Percentiles rank a stretch among this genome's conserved stretches.
Evolutionary conservation across 2,888 invertebrate species (phyloP).

Genomic region (Odontocolon sp.): DNA sequence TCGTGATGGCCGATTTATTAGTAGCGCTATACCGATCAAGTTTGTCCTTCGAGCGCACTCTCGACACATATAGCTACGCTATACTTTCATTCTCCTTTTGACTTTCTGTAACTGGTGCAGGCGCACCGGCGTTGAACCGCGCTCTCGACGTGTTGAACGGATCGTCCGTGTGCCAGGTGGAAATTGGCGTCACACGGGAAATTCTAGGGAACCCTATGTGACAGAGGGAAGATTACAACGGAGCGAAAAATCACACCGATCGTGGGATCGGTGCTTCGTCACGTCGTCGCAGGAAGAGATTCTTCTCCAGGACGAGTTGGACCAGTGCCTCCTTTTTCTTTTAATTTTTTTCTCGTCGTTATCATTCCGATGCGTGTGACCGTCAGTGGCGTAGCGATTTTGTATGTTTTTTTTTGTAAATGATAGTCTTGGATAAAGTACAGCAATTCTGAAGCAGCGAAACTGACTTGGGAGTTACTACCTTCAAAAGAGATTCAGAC

Average conservation of each 20-base stretch:
- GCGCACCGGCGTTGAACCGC: constrained; percentile 18
- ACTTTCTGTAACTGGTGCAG: constrained; percentile 23
- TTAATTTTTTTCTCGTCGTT: no score
- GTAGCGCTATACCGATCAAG: constrained; percentile 30
- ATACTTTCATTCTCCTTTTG: background rate
- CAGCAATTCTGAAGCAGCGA: no score
- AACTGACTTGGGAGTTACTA: constrained; percentile 7
- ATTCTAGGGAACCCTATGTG: constrained; percentile 28
- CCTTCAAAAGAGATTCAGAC: constrained; percentile 9
- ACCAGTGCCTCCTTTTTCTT: no score
- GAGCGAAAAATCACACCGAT: constrained; percentile 32
- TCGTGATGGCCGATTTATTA: constrained; percentile 66
- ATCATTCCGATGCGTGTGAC: background rate
- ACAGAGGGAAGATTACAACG: constrained; percentile 10
- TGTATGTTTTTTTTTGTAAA: no score
- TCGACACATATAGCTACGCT: constrained; percentile 12
- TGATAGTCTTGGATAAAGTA: no score
- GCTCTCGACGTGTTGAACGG: constrained; percentile 26
- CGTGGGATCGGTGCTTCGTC: constrained; percentile 49
- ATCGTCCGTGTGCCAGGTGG: constrained; percentile 56
- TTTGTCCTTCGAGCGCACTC: constrained; percentile 55
- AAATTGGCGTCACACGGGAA: constrained; percentile 57
- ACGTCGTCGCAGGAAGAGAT: constrained; percentile 1
- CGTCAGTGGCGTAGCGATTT: background rate
- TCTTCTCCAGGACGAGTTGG: background rate